Evolutionary conservation across 2,113 vertebrate genomes (phyloP), one percentile per base, ranked within the genome.

Genomic region (Polypterus senegalus): DNA sequence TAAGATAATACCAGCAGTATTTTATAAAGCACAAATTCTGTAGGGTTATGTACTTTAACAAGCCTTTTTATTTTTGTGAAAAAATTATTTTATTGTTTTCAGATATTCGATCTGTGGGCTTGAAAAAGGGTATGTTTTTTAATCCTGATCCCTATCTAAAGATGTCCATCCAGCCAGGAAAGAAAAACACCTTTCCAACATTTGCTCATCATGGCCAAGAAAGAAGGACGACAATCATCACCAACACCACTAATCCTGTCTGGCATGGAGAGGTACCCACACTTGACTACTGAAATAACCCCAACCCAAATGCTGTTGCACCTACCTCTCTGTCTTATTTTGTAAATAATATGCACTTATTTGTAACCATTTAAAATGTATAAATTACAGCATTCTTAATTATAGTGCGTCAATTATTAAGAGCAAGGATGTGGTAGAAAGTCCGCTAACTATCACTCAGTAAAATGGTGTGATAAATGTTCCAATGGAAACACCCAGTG

Each of bases 111-210:
- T 92, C 96, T 60, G 81, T 88, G 57, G 95, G 93, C 10, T 79
- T 99, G 72, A 99, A 99, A 82, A 99, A 99, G 76, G 96, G 96
- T 57, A 99, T 99, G 96, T 99, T 99, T 82, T 99, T 99, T 81
- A 97, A 99, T 67, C 96, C 96, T 10, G 96, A 99, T 77, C 96
- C 96, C 7, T 99, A 99, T 69, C 83, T 99, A 57, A 99, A 99
- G 84, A 98, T 99, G 92, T 97, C 93, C 71, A 97, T 99, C 79
- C 94, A 94, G 75, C 96, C 95, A 5, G 95, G 96, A 53, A 99
- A 98, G 80, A 93, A 93, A 66, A 98, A 88, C 65, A 89, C 91
- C 27, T 97, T 97, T 73, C 96, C 94, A 27, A 91, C 91, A 0
- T 96, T 94, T 76, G 93, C 94, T 65, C 96, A 99, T 67, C 96